Evolutionary conservation across 1,140 invertebrate species (phyloP), one percentile per base, ranked within the genome.

Genomic region (Diachasmimorpha longicaudata): DNA sequence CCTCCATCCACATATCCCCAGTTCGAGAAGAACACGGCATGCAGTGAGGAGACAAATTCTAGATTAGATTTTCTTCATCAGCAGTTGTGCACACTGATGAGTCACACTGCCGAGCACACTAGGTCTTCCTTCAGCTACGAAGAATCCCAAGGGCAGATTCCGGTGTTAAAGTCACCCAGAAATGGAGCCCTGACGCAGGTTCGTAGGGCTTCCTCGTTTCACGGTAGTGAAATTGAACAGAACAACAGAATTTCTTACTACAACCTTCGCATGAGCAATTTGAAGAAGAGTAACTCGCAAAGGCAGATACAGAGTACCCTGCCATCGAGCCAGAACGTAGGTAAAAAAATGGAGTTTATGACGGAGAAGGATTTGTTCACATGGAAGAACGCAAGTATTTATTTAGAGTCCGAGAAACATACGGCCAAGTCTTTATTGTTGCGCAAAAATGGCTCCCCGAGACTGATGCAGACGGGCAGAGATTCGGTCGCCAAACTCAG

Each of bases 401-500:
- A 87, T 79, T 87, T 89, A 44, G 74, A 84, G 63, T 80, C 81
- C 5, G 80, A 84, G 37, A 76, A 75, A 0, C 75, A 79, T 8
- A 52, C 48, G 16, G 48, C 48, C 9, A 52, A 52, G n/a, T 19
- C n/a, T 9, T 8, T 52, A 2, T 14, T 52, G 4, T 6, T 16
- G 9, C 21, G 48, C 21, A 71, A 74, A 78, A 77, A 58, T 78
- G 37, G 2, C 70, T 5, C 16, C 0, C 31, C 36, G 14, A 11
- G 13, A 39, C 11, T 68, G 3, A 13, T 6, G 58, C 85, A 88
- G 42, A 90, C 88, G 13, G 91, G 92, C 1, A 87, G 93, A 63
- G 90, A 91, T 0, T 93, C 93, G 0, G 88, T 94, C 5, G 91
- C 91, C 0, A 91, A 91, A 81, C 80, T 94, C 6, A 85, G 92